Percentiles rank a stretch among this genome's conserved stretches.
These are phyloP conservation scores for Polyergus mexicanus DNA, from an alignment of 1,140 invertebrate genomes.

Conservation along the genomic window DNA sequence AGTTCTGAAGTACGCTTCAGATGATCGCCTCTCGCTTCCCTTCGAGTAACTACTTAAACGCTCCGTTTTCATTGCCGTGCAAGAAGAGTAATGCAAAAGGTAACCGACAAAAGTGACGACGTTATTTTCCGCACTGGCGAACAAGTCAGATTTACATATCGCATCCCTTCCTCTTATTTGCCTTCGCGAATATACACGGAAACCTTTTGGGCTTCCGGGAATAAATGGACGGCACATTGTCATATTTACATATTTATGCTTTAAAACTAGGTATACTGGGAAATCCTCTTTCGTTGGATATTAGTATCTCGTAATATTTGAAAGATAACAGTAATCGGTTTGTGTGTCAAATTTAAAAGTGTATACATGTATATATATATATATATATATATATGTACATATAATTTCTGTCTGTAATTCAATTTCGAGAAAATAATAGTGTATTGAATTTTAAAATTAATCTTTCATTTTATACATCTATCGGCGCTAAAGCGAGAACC, in stretches of 20 bases:
- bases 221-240: conserved; percentile 42
- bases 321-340: not conserved
- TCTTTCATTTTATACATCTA: not conserved
- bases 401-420: not conserved
- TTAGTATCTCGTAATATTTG: not conserved
- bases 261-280: conserved; percentile 11
- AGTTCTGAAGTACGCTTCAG: conserved; percentile 58
- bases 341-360: not conserved
- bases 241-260: conserved; percentile 44
- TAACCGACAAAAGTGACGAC: conserved; percentile 50
- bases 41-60: conserved; percentile 62
- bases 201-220: conserved; percentile 25
- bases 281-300: conserved; percentile 11
- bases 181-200: conserved; percentile 13
- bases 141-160: conserved; percentile 27
- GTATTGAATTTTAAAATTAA: not conserved
- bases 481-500: conserved; percentile 52
- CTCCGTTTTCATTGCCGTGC: conserved; percentile 56
- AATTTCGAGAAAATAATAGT: not conserved
- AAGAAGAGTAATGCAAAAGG: conserved; percentile 48
- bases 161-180: conserved; percentile 18
- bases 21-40: conserved; percentile 53
- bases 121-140: conserved; percentile 46
- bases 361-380: not conserved
- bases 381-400: not conserved